phyloP scores from a whole-genome alignment of 2,888 invertebrate species.

The Peribatodes rhomboidaria region DNA sequence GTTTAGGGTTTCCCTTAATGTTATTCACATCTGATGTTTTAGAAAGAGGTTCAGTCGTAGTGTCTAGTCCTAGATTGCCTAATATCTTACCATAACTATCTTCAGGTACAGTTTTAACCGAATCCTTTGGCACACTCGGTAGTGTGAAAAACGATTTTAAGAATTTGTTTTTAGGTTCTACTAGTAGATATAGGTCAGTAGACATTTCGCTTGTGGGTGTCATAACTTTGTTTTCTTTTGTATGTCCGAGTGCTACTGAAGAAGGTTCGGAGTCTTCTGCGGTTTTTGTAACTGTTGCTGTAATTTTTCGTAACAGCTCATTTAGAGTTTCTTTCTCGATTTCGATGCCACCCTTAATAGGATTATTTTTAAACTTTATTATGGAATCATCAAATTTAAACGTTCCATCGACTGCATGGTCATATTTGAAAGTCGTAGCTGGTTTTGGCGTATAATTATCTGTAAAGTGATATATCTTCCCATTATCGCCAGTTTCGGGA shows the following conservation, averaged over 20 bases:
- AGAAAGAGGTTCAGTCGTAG: background rate
- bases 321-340: background rate
- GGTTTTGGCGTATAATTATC: background rate
- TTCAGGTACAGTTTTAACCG: background rate
- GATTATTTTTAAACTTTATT: background rate
- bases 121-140: background rate
- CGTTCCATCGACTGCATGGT: background rate
- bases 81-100: background rate
- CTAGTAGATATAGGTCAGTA: slow-evolving; percentile 18
- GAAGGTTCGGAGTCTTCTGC: background rate
- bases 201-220: background rate
- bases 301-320: background rate
- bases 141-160: slow-evolving; percentile 19
- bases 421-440: background rate
- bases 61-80: background rate
- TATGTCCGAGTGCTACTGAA: background rate
- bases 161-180: slow-evolving; percentile 15
- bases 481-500: too few relatives aligned
- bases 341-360: background rate
- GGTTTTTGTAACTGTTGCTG: background rate
- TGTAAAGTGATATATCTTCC: background rate
- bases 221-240: background rate
- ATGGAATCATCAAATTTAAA: background rate
- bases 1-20: background rate
- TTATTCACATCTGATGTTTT: background rate